Base-by-base conservation (phyloP, 2,113 vertebrate genomes). In the rabbit (Oryctolagus cuniculus) region DNA sequence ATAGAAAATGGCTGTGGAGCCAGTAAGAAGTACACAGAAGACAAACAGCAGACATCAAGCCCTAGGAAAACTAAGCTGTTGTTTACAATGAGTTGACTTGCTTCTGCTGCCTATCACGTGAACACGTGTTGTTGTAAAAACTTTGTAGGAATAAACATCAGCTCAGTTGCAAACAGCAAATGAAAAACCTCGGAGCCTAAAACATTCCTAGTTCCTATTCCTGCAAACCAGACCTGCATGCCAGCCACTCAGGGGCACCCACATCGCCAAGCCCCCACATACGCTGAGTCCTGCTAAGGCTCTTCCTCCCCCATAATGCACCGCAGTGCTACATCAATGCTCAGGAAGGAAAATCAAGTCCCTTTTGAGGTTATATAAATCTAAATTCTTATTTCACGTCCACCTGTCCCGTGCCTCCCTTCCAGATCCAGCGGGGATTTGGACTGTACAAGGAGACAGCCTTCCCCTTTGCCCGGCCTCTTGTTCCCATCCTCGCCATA, bases 271-370 rank as follows among this genome's bases (percentile, higher is more conserved):
- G 92, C 61, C 29, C 72, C 36, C 83, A 95, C 85, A 81, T 67
- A 92, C 94, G 91, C 19, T 51, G 80, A 34, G 73, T 84, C n/a
- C 70, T 66, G 31, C 80, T 61, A 82, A 84, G 89, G 96, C 74
- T 91, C 74, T 61, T 70, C 77, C 66, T 87, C 44, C 29, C 84
- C 44, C 17, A 2, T n/a, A 64, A 69, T 31, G 6, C n/a, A 91
- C 25, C 82, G 34, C 81, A 89, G 75, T 69, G 80, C 80, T 83
- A 93, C 13, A 79, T 82, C 74, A 91, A 74, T 84, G 93, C 93
- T 95, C 88, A 95, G 79, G 38, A 75, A 70, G 78, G 67, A 94
- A 91, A 96, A 36, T 0, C 64, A 87, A 97, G 63, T 36, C 16
- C 34, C n/a, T 83, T 87, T 63, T 77, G 25, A 89, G 44, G 31